Evolutionary conservation across 2,888 invertebrate genomes (phyloP), one percentile per base, ranked within the genome.

Genomic region (Eupithecia subfuscata): DNA sequence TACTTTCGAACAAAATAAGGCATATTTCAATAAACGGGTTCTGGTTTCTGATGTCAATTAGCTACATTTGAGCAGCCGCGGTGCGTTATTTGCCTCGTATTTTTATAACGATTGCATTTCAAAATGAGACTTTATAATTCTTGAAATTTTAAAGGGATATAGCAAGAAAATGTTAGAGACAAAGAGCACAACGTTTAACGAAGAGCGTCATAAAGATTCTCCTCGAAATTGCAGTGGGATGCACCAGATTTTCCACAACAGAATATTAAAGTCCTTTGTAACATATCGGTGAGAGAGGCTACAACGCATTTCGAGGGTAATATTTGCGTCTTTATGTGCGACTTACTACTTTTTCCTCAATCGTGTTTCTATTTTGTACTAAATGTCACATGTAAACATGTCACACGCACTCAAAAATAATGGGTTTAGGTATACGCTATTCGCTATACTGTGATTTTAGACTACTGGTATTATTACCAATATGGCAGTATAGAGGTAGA

Each of bases 1-100:
- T 74, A 74, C 71, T 76, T 56, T 45, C 70, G 69, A 71, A 70
- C 73, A 70, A 30, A 74, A 75, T 75, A 76, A 79, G 75, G 71
- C 64, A 40, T 68, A 43, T 43, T 68, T 68, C 43, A 14, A 45
- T 68, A 43, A 68, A 68, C 43, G 68, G 68, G 25, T 43, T 18
- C 69, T 48, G 45, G 48, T 43, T 16, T 43, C 48, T 45, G 14
- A 14, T 30, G 69, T 30, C 45, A 67, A 67, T 65, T 65, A 65
- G 34, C 37, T 40, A 65, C 65, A 37, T 67, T 67, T 37, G 37
- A 40, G n/a, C 14, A 60, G 14, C 25, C 60, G 25, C 60, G 25
- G 25, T 25, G 25, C 25, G 12, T 67, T 37, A 67, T 40, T 67
- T 22, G 65, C 11, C 60, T 67, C 40, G 5, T n/a, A 67, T 67